phyloP scores from a whole-genome alignment of 2,888 invertebrate genomes.

The Hemistola chrysoprasaria region DNA sequence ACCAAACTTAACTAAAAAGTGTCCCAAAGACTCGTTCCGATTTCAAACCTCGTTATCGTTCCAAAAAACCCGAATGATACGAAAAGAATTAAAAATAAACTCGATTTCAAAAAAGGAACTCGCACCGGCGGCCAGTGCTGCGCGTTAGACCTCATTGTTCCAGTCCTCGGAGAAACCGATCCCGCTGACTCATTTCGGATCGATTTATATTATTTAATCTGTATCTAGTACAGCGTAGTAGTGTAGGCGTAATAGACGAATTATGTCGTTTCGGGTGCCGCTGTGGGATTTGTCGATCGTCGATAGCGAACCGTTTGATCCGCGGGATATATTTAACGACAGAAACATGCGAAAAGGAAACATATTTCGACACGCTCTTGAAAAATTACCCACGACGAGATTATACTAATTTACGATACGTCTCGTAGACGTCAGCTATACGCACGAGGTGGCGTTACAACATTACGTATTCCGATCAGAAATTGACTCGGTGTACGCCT shows the following conservation, averaged over 20 bases:
- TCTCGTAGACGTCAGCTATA: constrained; percentile 12
- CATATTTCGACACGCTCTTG: constrained; percentile 51
- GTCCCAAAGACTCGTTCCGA: constrained; percentile 63
- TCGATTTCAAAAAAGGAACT: constrained; percentile 56
- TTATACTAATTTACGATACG: constrained; percentile 49
- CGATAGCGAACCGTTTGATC: constrained; percentile 54
- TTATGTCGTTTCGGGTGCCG: constrained; percentile 58
- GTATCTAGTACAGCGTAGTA: constrained; percentile 65
- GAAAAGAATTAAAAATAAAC: constrained; percentile 41
- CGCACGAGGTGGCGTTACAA: constrained; percentile 24
- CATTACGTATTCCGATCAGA: constrained; percentile 45
- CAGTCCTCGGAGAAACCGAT: constrained; percentile 55
- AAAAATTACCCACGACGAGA: constrained; percentile 49
- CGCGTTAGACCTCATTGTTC: constrained; percentile 39
- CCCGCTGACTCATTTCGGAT: constrained; percentile 66
- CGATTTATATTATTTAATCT: constrained; percentile 78
- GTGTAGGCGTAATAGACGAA: constrained; percentile 66
- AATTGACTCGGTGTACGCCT: constrained; percentile 58
- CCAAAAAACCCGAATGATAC: constrained; percentile 45
- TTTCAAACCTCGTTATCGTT: constrained; percentile 73
- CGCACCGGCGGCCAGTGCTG: constrained; percentile 28
- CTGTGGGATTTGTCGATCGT: constrained; percentile 57
- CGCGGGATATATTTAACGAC: constrained; percentile 52
- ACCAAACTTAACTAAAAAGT: constrained; percentile 52
- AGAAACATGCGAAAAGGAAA: constrained; percentile 51